These are phyloP conservation scores for Rutpela maculata DNA, from an alignment of 2,888 invertebrate species.

Conservation along the genomic window DNA sequence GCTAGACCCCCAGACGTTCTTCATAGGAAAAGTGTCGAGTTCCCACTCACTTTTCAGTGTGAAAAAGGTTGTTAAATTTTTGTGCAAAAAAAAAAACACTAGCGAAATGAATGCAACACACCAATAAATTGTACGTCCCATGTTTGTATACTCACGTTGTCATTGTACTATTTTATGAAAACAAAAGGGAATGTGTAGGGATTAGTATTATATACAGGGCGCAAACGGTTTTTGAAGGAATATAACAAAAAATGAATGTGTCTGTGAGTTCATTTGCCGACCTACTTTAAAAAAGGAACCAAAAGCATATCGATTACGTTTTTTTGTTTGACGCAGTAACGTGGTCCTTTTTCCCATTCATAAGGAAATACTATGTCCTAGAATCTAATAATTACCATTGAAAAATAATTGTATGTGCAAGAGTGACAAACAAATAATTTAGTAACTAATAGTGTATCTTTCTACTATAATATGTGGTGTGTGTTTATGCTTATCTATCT, in stretches of 20 bases:
- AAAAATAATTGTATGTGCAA: no score
- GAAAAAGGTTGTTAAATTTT: slow-evolving; percentile 36
- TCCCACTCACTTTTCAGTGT: slow-evolving; percentile 62
- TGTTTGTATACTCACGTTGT: background rate
- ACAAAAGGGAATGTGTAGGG: background rate
- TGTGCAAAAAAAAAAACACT: slow-evolving; percentile 2
- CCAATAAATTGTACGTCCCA: slow-evolving; percentile 18
- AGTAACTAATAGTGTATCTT: no score
- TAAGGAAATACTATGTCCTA: background rate
- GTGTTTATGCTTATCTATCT: no score
- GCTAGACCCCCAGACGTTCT: slow-evolving; percentile 34
- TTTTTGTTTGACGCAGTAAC: background rate
- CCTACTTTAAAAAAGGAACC: background rate
- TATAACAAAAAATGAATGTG: background rate
- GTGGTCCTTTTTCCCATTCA: background rate
- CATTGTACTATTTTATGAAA: slow-evolving; percentile 5
- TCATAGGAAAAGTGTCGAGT: slow-evolving; percentile 63
- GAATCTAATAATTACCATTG: no score
- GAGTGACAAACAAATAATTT: no score
- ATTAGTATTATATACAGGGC: background rate
- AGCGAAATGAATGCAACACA: background rate
- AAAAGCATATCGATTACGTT: background rate
- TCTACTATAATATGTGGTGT: no score
- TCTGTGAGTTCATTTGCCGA: background rate
- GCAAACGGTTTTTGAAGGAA: background rate